Evolutionary conservation across 2,113 vertebrate species (phyloP), one percentile per base, ranked within the genome.

Genomic region (Daphoenositta chrysoptera): DNA sequence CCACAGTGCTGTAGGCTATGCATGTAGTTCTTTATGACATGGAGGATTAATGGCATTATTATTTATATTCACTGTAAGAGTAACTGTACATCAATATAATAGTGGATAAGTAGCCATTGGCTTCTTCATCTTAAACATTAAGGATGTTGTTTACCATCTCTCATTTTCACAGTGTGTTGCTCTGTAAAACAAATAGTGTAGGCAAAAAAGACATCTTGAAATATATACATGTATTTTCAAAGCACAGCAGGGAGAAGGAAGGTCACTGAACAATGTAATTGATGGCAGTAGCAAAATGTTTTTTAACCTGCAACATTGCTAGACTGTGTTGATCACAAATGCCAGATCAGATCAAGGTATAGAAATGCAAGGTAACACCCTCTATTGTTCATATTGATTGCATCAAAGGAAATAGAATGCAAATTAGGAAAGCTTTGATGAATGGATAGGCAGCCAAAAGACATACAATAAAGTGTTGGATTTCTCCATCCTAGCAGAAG

Each of bases 351-450:
- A 94, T 96, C 87, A 95, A 96, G 94, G 90, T 47, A 91, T 22
- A 96, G 83, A 87, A 94, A 92, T 78, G 91, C 61, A 95, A 94
- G 89, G 65, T 94, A 93, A 96, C 73, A 97, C 90, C 83, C 77
- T 95, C 53, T 88, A 92, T 93, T 96, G 84, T 77, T 93, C 70
- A 90, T 48, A 64, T 83, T 96, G 93, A 88, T 82, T 94, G 44
- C 81, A 97, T 95, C 86, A 88, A 94, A 93, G 79, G 91, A 96
- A 89, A 96, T 89, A 94, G 95, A 95, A 95, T 94, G 87, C 58
- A 97, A 96, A 97, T 95, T 82, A 96, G 37, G 84, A 95, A 95
- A 94, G 68, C 72, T 97, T 77, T 96, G 93, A 94, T 96, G 87
- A 97, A 96, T 96, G 87, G 87, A 93, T 77, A 90, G 85, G 81